Conservation (phyloP, 2,888 invertebrate genomes). For the Ethmia dodecea region DNA sequence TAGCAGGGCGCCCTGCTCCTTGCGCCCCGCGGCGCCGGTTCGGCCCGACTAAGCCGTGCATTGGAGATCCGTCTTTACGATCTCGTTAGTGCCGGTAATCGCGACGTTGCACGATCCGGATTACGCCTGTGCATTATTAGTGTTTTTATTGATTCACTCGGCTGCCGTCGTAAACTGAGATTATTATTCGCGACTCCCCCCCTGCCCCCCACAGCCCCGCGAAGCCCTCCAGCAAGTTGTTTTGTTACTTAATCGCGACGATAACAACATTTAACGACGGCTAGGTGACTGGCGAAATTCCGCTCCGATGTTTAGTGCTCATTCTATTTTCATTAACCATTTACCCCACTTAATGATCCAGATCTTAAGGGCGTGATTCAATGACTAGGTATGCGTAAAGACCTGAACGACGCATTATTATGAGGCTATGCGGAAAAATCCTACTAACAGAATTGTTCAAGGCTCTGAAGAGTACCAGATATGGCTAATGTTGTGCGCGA, state of each 20-base stretch:
- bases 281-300: constrained; percentile 77
- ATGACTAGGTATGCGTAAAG: constrained; percentile 66
- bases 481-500: too few species aligned
- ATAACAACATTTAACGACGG: constrained; percentile 77
- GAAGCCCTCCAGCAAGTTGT: constrained; percentile 44
- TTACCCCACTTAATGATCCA: constrained; percentile 76
- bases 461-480: too few species aligned
- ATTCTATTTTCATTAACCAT: constrained; percentile 78
- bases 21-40: constrained; percentile 37
- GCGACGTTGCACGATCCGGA: constrained; percentile 70
- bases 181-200: constrained; percentile 71
- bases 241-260: constrained; percentile 76
- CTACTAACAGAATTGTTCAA: too few species aligned
- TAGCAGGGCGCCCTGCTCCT: too few species aligned
- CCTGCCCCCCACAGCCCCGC: constrained; percentile 35
- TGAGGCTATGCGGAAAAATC: constrained; percentile 33
- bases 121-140: constrained; percentile 77
- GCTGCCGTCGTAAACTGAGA: constrained; percentile 76
- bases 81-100: constrained; percentile 75
- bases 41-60: constrained; percentile 65
- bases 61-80: constrained; percentile 73
- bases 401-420: constrained; percentile 68
- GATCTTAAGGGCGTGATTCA: constrained; percentile 71
- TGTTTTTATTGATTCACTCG: constrained; percentile 79
- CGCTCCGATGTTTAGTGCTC: constrained; percentile 76